Evolutionary conservation across 1,140 invertebrate species (phyloP).

Genomic region (Cataglyphis hispanica): DNA sequence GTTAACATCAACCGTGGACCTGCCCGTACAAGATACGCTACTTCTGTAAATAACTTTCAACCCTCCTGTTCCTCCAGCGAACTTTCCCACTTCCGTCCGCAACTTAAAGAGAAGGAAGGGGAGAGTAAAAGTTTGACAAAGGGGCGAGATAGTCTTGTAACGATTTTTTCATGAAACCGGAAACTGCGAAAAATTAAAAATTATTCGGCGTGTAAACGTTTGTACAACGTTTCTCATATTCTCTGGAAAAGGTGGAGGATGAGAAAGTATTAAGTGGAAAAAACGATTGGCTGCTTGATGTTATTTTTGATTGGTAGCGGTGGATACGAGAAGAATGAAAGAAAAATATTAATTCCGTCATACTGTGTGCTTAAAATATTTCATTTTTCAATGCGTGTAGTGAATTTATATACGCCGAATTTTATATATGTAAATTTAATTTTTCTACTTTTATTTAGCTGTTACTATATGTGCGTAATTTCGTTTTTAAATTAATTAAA

Average conservation of each 20-base stretch:
- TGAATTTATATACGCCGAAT: background rate
- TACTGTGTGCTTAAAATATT: background rate
- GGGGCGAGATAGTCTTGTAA: slow-evolving; percentile 8
- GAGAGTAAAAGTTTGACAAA: background rate
- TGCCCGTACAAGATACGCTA: slow-evolving; percentile 68
- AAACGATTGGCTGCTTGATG: background rate
- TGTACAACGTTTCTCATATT: background rate
- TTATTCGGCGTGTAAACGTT: slow-evolving; percentile 54
- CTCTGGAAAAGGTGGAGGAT: too few relatives aligned
- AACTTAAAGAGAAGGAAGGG: slow-evolving; percentile 17
- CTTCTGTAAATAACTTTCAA: slow-evolving; percentile 64
- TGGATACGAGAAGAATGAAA: slow-evolving; percentile 19
- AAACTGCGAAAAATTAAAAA: slow-evolving; percentile 64
- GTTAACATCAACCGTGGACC: slow-evolving; percentile 69
- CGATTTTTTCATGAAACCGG: slow-evolving; percentile 22
- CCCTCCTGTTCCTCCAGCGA: slow-evolving; percentile 3
- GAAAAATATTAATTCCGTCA: background rate
- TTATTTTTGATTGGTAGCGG: background rate
- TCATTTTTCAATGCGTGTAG: background rate
- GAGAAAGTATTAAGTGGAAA: too few relatives aligned
- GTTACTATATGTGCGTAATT: background rate
- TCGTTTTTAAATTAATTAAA: too few relatives aligned
- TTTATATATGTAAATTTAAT: background rate
- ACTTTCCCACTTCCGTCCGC: slow-evolving; percentile 29
- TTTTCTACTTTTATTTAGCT: background rate